A percentile compares a stretch with the other conserved stretches of the same genome.
Conservation (phyloP, 2,113 vertebrate genomes). For the Dasyurus viverrinus region DNA sequence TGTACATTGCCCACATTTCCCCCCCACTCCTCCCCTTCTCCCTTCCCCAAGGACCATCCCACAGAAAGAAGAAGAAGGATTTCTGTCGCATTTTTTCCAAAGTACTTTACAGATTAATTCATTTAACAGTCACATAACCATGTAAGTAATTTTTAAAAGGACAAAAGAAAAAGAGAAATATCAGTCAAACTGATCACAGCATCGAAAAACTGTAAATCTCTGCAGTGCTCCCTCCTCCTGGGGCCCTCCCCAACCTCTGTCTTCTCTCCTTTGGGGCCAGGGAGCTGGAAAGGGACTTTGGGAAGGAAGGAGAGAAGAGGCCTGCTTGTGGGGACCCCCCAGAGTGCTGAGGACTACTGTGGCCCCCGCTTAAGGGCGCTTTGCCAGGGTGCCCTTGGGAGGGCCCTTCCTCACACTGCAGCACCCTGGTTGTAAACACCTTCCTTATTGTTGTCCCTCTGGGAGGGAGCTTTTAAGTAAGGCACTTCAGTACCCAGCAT, state of each 20-base stretch:
- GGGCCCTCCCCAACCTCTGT: too few species aligned
- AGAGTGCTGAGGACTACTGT: background rate
- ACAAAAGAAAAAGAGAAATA: background rate
- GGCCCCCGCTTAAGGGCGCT: too few species aligned
- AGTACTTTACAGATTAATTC: background rate
- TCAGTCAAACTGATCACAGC: background rate
- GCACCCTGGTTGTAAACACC: too few species aligned
- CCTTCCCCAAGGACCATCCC: background rate
- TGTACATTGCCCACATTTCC: background rate
- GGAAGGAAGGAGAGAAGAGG: background rate
- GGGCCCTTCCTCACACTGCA: background rate
- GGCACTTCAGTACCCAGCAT: constrained; percentile 86
- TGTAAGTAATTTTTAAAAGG: background rate
- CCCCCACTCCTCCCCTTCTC: background rate
- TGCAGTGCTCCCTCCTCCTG: background rate
- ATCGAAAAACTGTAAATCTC: background rate
- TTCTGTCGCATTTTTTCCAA: background rate
- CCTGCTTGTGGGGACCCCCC: too few species aligned
- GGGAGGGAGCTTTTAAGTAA: accelerated
- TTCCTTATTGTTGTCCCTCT: background rate
- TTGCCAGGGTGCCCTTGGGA: background rate
- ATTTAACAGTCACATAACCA: background rate
- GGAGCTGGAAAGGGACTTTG: background rate
- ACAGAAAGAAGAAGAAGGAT: background rate
- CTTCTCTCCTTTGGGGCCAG: background rate